Base-by-base conservation (phyloP, 2,797 vertebrate genomes). In the Kryptopterus vitreolus region DNA sequence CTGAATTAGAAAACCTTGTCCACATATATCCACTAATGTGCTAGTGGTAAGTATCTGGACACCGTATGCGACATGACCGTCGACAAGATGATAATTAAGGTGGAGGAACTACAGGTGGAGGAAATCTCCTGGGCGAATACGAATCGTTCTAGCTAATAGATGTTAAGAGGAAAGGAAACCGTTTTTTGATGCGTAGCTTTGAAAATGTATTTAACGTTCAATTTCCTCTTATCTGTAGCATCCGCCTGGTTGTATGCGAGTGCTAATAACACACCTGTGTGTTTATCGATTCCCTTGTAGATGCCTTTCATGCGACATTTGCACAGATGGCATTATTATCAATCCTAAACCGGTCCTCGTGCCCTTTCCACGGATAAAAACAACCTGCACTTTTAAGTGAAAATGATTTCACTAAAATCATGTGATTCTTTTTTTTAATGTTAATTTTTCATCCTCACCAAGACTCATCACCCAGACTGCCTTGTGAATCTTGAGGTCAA, bases 221-320 rank as follows among this genome's bases (percentile, higher is more conserved):
- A 13, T 73, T 73, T n/a, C n/a, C 53, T 22, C 11, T 18, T 38
- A 16, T 9, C 35, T 0, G 12, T 38, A 38, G 22, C 12, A 7
- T n/a, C n/a, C 43, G 55, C 71, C n/a, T 26, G 33, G 15, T 59
- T 53, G 4, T 50, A 24, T 53, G 22, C 24, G 50, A 35, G n/a
- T 46, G 24, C 4, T 43, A 26, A 74, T 58, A 57, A 57, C 53
- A 43, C 33, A 43, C 33, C 26, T 11, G 53, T 71, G 69, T 58
- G 22, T 73, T 6, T 59, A 59, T 71, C 3, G 59, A 57, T 43
- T 18, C 61, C 24, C 50, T 5, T 22, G 16, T 53, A n/a, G n/a
- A 24, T 74, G 48, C 48, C 24, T 65, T 52, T 70, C 18, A 50
- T 20, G 43, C 59, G 72, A 76, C 79, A 53, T 76, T 76, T 69